Evolutionary conservation across 2,888 invertebrate genomes (phyloP).

Genomic region (Tetanocera ferruginea): DNA sequence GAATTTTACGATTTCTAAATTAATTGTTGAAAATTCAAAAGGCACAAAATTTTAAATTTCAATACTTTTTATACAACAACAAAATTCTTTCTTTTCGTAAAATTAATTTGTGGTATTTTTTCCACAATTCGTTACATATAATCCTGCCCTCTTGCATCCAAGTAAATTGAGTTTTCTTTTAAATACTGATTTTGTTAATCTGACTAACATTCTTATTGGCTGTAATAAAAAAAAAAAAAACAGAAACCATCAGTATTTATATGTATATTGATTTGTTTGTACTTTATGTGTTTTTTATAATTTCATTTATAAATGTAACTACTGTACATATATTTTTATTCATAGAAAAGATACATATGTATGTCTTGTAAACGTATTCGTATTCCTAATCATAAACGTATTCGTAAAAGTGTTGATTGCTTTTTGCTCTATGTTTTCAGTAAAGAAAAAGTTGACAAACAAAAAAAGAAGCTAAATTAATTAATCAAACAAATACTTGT

Average conservation of each 20-base stretch:
- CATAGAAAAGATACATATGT: conserved; percentile 38
- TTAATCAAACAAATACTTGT: background rate
- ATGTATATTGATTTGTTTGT: background rate
- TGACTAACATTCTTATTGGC: background rate
- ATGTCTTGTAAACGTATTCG: conserved; percentile 28
- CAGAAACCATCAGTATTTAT: background rate
- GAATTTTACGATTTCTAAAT: background rate
- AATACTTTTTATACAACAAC: no score
- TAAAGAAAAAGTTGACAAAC: background rate
- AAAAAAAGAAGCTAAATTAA: background rate
- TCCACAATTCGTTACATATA: background rate
- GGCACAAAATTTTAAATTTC: conserved; percentile 1
- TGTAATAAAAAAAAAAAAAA: background rate
- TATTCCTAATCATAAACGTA: conserved; percentile 21
- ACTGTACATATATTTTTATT: conserved; percentile 28
- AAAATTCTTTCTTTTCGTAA: no score
- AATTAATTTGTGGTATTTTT: no score
- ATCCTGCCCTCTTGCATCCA: background rate
- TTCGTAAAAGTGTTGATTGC: conserved; percentile 30
- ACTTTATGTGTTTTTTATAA: background rate
- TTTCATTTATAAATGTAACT: background rate
- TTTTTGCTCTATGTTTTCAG: conserved; percentile 26
- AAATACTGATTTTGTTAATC: no score
- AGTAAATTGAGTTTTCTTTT: no score
- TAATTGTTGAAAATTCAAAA: background rate